Evolutionary conservation across 2,113 vertebrate genomes (phyloP).

Genomic region (Turdus rufiventris): DNA sequence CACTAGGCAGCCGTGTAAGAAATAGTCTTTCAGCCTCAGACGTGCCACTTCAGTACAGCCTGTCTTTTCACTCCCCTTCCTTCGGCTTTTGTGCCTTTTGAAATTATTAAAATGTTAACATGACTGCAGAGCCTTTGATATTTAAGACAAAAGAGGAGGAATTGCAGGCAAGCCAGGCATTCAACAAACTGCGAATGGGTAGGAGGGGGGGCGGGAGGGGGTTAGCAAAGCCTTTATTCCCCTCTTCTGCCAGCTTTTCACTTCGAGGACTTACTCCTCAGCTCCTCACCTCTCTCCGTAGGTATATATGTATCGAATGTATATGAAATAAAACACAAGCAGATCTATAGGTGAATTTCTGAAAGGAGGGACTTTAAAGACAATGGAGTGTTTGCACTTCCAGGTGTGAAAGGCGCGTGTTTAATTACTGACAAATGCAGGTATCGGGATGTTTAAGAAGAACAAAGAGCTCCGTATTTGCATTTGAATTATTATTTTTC

Average conservation of each 20-base stretch:
- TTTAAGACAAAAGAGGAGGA: conserved; percentile 97
- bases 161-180: conserved; percentile 79
- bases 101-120: conserved; percentile 98
- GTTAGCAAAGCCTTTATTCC: conserved; percentile 74
- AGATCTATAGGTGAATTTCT: background rate
- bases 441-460: conserved; percentile 55
- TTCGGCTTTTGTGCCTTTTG: conserved; percentile 82
- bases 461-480: conserved; percentile 67
- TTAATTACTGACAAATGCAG: conserved; percentile 70
- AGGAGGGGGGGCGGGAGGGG: conserved; percentile 41
- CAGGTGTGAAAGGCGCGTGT: conserved; percentile 61
- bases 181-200: conserved; percentile 82
- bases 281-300: conserved; percentile 53
- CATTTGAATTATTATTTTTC: conserved; percentile 68
- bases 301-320: background rate
- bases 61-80: conserved; percentile 78
- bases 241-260: conserved; percentile 69
- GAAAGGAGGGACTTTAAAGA: background rate
- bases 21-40: conserved; percentile 79
- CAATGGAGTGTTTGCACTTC: conserved; percentile 62
- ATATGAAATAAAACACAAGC: background rate
- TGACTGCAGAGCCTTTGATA: conserved; percentile 93
- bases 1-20: conserved; percentile 71
- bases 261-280: conserved; percentile 68
- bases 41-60: conserved; percentile 80